phyloP scores from a whole-genome alignment of 2,797 vertebrate genomes.

The Thripadectes ignobilis region DNA sequence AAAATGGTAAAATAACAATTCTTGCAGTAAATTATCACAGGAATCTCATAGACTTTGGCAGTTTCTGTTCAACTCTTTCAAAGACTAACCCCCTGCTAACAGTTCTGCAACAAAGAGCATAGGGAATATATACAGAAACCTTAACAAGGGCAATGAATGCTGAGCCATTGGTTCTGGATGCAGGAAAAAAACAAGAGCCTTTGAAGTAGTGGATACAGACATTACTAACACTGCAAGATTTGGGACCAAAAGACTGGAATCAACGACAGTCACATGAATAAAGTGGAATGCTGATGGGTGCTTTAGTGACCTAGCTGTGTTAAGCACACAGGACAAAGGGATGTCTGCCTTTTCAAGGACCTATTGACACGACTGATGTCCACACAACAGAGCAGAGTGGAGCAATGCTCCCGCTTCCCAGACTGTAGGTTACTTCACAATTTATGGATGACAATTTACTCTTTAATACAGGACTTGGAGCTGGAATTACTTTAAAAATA shows the following conservation, averaged over 20 bases:
- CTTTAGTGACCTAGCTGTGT: not conserved
- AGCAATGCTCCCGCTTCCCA: accelerated
- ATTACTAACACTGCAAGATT: slow-evolving; percentile 34
- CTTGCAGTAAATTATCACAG: not conserved
- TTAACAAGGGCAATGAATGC: not conserved
- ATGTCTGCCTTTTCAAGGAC: slow-evolving; percentile 32
- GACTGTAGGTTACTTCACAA: not conserved
- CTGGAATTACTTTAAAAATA: not conserved
- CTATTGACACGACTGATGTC: not conserved
- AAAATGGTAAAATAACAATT: not conserved
- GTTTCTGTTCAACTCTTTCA: not conserved
- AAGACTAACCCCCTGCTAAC: not conserved
- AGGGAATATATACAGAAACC: not conserved
- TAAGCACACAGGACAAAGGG: slow-evolving; percentile 33
- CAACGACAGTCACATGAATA: not conserved
- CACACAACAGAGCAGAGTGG: not conserved
- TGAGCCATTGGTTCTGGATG: not conserved
- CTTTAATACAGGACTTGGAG: not conserved
- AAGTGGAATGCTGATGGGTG: slow-evolving; percentile 38
- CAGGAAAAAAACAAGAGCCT: not conserved
- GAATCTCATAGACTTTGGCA: not conserved
- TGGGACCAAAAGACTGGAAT: slow-evolving; percentile 46
- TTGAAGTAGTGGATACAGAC: slow-evolving; percentile 27
- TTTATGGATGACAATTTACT: not conserved
- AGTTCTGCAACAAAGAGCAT: not conserved